These are phyloP conservation scores for Suncus etruscus DNA, from an alignment of 2,113 vertebrate species.

Conservation along the genomic window DNA sequence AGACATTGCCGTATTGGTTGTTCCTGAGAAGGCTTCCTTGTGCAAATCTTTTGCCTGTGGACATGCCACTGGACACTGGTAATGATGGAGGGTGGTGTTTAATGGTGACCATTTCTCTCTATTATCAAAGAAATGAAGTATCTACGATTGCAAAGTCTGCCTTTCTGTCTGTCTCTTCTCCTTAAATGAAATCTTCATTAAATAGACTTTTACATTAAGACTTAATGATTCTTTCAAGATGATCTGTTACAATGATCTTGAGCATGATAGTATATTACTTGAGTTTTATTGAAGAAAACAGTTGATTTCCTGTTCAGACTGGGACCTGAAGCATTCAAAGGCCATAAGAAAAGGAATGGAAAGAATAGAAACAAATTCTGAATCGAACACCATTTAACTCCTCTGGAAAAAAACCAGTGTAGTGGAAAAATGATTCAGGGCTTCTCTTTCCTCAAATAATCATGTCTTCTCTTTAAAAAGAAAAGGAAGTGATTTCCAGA, in stretches of 20 bases:
- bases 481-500: conserved; percentile 59
- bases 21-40: neutral
- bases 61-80: neutral
- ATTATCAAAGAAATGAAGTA: neutral
- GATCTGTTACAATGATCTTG: conserved; percentile 39
- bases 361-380: conserved; percentile 60
- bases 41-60: neutral
- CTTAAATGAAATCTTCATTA: conserved; percentile 41
- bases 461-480: conserved; percentile 53
- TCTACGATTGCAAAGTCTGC: neutral
- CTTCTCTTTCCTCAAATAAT: conserved; percentile 48
- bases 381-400: conserved; percentile 48
- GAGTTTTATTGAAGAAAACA: conserved; percentile 59
- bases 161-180: conserved; percentile 16
- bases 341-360: neutral
- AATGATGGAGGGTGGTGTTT: neutral
- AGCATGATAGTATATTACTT: conserved; percentile 19
- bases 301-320: conserved; percentile 54
- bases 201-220: conserved; percentile 44
- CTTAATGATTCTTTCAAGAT: conserved; percentile 50
- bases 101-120: neutral
- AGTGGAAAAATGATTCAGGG: conserved; percentile 45
- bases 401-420: conserved; percentile 14
- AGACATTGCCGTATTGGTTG: neutral
- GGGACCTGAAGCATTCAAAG: conserved; percentile 17